Evolutionary conservation across 2,113 vertebrate genomes (phyloP), one percentile per base, ranked within the genome.

Genomic region (Tetraodon nigroviridis): DNA sequence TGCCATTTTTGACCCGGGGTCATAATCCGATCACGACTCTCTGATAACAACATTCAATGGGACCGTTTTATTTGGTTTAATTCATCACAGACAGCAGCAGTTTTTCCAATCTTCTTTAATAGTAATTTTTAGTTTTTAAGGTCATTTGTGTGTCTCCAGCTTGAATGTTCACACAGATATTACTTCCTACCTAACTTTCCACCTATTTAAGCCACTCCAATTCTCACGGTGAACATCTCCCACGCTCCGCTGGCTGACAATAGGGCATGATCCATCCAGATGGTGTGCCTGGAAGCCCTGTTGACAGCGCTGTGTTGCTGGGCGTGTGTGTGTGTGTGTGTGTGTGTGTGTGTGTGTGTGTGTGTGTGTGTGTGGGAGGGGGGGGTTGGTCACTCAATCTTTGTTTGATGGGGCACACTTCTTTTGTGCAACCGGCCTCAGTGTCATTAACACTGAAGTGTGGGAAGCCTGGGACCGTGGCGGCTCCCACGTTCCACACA

Each of bases 381-480:
- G 55, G 75, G 70, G 65, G 63, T 20, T 64, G 78, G 79, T 69
- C 71, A 75, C 63, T 82, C 62, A 61, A 72, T 80, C 83, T 85
- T 86, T 88, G 88, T 87, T 81, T 58, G 67, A 75, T 67, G 73
- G 88, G 88, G 86, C 90, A 90, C 88, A 81, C 86, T 90, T 89
- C 87, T 80, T 89, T 90, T 90, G 85, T 90, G 83, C 78, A 67
- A 42, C 32, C 61, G 29, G 78, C 73, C 80, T 83, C 73, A 63
- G 70, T 83, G 86, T 87, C 83, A 85, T 88, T 86, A 83, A 81
- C 84, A 75, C 79, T 82, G 72, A 85, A 87, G 89, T 91, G 89
- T 91, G 90, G 90, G 90, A 92, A 91, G 86, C 85, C 71, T 56
- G 55, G 71, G 66, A 76, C 61, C 80, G 62, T 50, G 58, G 63